Conservation (phyloP, 2,797 vertebrate genomes). For the Amniataba percoides region DNA sequence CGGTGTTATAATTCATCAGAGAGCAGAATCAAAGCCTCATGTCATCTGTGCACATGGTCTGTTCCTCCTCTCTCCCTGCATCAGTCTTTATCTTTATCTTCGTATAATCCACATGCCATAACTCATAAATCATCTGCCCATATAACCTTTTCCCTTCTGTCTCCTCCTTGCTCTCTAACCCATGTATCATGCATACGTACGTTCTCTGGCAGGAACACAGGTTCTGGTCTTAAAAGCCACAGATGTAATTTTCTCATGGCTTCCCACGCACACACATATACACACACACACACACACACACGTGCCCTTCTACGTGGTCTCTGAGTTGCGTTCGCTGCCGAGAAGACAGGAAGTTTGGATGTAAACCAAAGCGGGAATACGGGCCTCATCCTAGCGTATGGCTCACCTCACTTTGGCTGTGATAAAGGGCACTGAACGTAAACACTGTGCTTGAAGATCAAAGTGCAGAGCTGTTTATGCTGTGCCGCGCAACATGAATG, state of each 20-base stretch:
- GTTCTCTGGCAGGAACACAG: constrained; percentile 13
- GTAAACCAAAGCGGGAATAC: constrained; percentile 62
- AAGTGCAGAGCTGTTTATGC: constrained; percentile 21
- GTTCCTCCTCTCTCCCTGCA: constrained; percentile 1
- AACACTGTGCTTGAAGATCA: constrained; percentile 45
- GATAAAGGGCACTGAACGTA: constrained; percentile 45
- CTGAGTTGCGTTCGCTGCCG: constrained; percentile 19
- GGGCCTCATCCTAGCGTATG: constrained; percentile 46
- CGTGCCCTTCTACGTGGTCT: neutral
- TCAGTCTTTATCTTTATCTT: constrained; percentile 39
- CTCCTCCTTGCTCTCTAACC: constrained; percentile 12
- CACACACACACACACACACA: neutral
- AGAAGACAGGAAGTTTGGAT: constrained; percentile 59
- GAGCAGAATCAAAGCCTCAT: constrained; percentile 47
- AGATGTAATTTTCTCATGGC: constrained; percentile 44
- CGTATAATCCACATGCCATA: constrained; percentile 44
- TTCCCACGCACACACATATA: constrained; percentile 3
- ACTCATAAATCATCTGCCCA: constrained; percentile 24
- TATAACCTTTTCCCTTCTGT: constrained; percentile 9
- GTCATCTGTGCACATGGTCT: constrained; percentile 19
- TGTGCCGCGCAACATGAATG: constrained; percentile 1
- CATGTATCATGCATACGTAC: constrained; percentile 7
- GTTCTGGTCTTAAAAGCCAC: constrained; percentile 23
- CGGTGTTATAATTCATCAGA: constrained; percentile 40
- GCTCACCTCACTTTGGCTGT: constrained; percentile 39